phyloP scores from a whole-genome alignment of 2,113 vertebrate species.

The Verasper variegatus region DNA sequence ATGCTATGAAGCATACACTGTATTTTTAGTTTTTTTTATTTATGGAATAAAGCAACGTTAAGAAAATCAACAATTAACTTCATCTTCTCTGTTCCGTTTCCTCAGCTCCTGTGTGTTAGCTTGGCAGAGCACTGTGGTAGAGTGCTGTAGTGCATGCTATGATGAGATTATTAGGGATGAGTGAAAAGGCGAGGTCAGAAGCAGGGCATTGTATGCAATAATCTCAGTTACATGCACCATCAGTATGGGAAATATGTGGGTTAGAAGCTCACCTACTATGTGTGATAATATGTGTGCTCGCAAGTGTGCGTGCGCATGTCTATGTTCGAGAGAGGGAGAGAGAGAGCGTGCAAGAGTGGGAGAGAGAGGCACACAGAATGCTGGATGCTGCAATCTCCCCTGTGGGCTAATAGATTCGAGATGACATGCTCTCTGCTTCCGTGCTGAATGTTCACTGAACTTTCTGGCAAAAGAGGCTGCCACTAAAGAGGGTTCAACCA shows the following conservation, averaged over 20 bases:
- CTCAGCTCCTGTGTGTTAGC: conserved; percentile 8
- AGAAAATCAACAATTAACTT: not conserved
- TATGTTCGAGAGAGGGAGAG: conserved; percentile 37
- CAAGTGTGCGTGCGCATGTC: conserved; percentile 22
- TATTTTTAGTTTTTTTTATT: not conserved
- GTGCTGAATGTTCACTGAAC: conserved; percentile 92
- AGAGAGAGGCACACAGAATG: conserved; percentile 46
- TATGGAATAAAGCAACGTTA: not conserved
- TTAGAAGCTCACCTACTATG: conserved; percentile 68
- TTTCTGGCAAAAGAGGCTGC: conserved; percentile 93
- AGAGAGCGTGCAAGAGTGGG: conserved; percentile 33
- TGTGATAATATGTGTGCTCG: conserved; percentile 38
- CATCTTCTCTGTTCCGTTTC: not conserved
- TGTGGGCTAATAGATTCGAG: conserved; percentile 94
- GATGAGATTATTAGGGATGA: conserved; percentile 88
- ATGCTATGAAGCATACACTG: not conserved
- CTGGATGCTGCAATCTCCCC: conserved; percentile 86
- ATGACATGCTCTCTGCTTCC: conserved; percentile 91
- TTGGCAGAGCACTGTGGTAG: conserved; percentile 18
- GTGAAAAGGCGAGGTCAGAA: conserved; percentile 77
- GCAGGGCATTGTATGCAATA: conserved; percentile 76
- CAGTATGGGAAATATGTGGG: conserved; percentile 76
- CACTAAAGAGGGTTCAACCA: conserved; percentile 96
- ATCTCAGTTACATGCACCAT: conserved; percentile 83
- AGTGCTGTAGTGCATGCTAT: conserved; percentile 68